Percentiles rank a stretch among this genome's conserved stretches.
Conservation (phyloP, 1,140 invertebrate genomes). For the Drosophila pectinifera region DNA sequence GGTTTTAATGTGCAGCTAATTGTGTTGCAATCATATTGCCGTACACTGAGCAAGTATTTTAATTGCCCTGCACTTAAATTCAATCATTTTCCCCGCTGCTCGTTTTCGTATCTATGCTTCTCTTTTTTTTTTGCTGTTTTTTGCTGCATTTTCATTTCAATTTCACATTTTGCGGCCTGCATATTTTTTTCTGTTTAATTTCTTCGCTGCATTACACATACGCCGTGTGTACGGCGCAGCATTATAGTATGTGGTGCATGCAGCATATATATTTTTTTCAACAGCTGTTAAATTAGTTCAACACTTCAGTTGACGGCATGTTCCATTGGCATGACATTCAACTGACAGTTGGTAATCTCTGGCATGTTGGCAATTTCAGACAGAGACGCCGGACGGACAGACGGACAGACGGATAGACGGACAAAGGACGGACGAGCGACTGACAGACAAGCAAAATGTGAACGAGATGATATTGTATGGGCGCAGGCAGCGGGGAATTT, state of each 20-base stretch:
- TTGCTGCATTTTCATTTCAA: conserved; percentile 56
- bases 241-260: conserved; percentile 53
- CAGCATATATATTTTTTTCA: conserved; percentile 68
- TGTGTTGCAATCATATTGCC: conserved; percentile 78
- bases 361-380: conserved; percentile 85
- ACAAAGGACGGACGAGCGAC: conserved; percentile 23
- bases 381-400: conserved; percentile 52
- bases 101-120: conserved; percentile 26
- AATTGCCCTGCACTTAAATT: conserved; percentile 70
- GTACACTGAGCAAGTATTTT: conserved; percentile 73
- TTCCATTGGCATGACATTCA: conserved; percentile 84
- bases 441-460: conserved; percentile 47
- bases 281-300: conserved; percentile 85
- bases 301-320: conserved; percentile 85
- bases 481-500: conserved; percentile 9
- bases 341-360: conserved; percentile 85
- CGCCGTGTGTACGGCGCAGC: conserved; percentile 51
- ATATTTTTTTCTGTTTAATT: conserved; percentile 55
- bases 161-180: conserved; percentile 45
- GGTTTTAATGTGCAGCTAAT: conserved; percentile 85
- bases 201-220: conserved; percentile 71
- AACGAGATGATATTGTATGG: conserved; percentile 19
- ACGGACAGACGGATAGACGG: conserved; percentile 6
- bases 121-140: conserved; percentile 30
- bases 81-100: conserved; percentile 51